Evolutionary conservation across 92 coral and sea anemone genomes (phyloP), one percentile per base, ranked within the genome.

Genomic region (Ricordea florida): DNA sequence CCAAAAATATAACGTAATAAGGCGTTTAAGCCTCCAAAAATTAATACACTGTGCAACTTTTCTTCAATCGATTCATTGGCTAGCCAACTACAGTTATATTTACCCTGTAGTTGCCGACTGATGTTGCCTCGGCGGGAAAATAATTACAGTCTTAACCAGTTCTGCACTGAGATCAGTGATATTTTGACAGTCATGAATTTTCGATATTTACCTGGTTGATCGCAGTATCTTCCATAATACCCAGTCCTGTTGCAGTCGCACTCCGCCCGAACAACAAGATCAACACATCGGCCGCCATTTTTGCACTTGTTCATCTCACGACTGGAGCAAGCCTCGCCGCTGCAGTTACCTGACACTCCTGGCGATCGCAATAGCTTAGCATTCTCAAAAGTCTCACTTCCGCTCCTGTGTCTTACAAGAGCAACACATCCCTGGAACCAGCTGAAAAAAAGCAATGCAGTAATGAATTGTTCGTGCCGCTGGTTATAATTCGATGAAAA

Each of bases 241-340:
- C 92, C 96, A 87, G 84, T 86, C 57, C 85, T 84, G 65, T 67
- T 28, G 52, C 96, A 90, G 27, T 86, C 73, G 47, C 96, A 90
- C 57, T 81, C 87, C 62, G 80, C 67, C 52, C 57, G 84, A 57
- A 74, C 87, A 22, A 90, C 80, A 77, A 81, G 84, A 50, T 86
- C 92, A 21, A 78, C 79, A 38, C 96, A 90, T 28, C 44, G 57
- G n/a, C 89, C 92, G 29, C 68, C 36, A 36, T 90, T 77, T 66
- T 76, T 66, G 72, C 96, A 90, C 71, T 67, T 73, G 23, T 82
- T 82, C 15, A 53, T 41, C 6, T 66, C 55, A 3, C 28, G 6
- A 37, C 57, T 17, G 3, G 82, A 57, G 40, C 97, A 90, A 41
- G 87, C 62, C 63, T 69, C 76, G 20, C 90, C 90, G 14, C 62